Conservation (phyloP, 2,797 vertebrate species). For the Pachyuromys duprasi region DNA sequence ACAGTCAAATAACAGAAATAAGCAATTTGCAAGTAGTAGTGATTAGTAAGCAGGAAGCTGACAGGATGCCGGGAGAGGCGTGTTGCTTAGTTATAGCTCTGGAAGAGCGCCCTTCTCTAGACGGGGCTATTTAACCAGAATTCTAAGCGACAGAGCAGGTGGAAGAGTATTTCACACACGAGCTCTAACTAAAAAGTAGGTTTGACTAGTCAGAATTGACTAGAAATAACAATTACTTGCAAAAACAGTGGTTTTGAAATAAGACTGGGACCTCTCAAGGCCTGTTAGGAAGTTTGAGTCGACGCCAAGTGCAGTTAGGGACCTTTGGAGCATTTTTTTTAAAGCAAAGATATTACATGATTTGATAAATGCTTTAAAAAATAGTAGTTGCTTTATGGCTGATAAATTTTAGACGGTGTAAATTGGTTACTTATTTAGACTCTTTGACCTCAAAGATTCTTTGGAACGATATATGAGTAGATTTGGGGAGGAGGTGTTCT, state of each 20-base stretch:
- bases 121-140: not conserved
- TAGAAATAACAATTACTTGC: not conserved
- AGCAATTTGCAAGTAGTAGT: too few relatives aligned
- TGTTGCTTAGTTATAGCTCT: not conserved
- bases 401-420: not conserved
- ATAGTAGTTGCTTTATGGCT: not conserved
- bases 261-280: not conserved
- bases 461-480: conserved; percentile 6
- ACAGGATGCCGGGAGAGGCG: not conserved
- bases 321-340: not conserved
- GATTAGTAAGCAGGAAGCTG: not conserved
- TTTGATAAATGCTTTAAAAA: not conserved
- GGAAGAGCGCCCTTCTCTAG: not conserved
- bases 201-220: not conserved
- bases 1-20: not conserved
- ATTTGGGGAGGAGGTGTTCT: not conserved
- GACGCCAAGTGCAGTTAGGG: not conserved
- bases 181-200: not conserved
- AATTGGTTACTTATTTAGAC: not conserved
- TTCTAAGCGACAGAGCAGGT: not conserved
- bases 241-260: not conserved
- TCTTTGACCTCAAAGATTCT: not conserved
- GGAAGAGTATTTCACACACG: not conserved
- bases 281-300: not conserved
- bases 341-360: not conserved